Evolutionary conservation across 2,113 vertebrate genomes (phyloP).

Genomic region (Microtus montanus): DNA sequence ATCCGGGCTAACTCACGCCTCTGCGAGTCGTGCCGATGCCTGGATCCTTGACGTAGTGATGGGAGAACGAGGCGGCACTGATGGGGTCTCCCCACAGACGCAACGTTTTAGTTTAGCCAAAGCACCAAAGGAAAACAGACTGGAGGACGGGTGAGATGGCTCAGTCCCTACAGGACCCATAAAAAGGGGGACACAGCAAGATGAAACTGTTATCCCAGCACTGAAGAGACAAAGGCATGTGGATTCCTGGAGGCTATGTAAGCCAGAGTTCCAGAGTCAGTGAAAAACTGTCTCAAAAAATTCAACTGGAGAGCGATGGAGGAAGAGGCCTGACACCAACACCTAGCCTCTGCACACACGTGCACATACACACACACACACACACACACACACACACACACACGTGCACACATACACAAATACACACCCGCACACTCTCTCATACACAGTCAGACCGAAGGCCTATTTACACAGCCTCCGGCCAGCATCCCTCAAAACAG

Average conservation of each 20-base stretch:
- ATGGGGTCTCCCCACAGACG: background rate
- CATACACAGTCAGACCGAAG: background rate
- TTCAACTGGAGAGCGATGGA: background rate
- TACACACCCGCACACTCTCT: background rate
- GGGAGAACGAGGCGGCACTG: background rate
- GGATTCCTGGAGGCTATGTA: background rate
- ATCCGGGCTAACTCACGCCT: background rate
- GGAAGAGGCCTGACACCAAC: background rate
- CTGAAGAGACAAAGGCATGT: background rate
- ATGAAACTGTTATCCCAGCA: background rate
- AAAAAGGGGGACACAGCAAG: background rate
- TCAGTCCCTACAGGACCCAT: background rate
- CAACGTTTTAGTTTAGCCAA: background rate
- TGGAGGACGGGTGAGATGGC: no score
- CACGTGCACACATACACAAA: background rate
- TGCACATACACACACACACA: no score
- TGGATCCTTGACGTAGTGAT: rapidly evolving
- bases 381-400: background rate
- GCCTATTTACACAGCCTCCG: background rate
- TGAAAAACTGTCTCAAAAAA: background rate
- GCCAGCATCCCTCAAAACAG: background rate
- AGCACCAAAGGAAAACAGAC: background rate
- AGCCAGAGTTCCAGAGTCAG: background rate
- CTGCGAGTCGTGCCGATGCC: background rate
- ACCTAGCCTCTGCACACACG: background rate